A percentile compares a stretch with the other conserved stretches of the same genome.
Conservation (phyloP, 2,797 vertebrate genomes). For the Crenichthys baileyi region DNA sequence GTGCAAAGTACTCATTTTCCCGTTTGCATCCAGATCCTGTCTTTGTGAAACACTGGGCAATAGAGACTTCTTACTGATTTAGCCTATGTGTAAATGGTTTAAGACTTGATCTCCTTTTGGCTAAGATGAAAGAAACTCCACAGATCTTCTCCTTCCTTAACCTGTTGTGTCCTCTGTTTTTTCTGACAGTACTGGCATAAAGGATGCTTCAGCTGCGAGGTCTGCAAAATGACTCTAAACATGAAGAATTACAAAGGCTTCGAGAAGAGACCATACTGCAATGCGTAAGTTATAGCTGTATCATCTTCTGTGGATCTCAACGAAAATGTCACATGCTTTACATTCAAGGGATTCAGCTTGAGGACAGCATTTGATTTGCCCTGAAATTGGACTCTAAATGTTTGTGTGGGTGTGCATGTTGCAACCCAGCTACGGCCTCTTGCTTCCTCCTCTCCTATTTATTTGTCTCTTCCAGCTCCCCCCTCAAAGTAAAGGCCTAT, state of each 20-base stretch:
- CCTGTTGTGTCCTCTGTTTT: conserved; percentile 25
- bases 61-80: conserved; percentile 33
- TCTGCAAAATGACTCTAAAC: conserved; percentile 99
- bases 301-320: conserved; percentile 21
- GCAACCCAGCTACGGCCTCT: conserved; percentile 62
- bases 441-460: conserved; percentile 59
- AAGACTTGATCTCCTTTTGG: background rate
- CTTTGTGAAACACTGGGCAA: conserved; percentile 16
- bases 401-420: conserved; percentile 51
- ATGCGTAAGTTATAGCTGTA: conserved; percentile 87
- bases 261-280: conserved; percentile 98
- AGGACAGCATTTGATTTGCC: conserved; percentile 48
- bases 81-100: conserved; percentile 3
- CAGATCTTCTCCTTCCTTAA: conserved; percentile 11
- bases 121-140: background rate
- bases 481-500: conserved; percentile 56
- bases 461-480: conserved; percentile 55
- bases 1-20: conserved; percentile 18
- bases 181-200: conserved; percentile 94
- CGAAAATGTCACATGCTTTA: conserved; percentile 27
- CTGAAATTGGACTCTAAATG: conserved; percentile 47
- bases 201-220: conserved; percentile 97
- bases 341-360: conserved; percentile 9
- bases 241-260: conserved; percentile 99
- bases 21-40: conserved; percentile 14